Evolutionary conservation across 2,888 invertebrate species (phyloP).

Genomic region (Sinotaia quadrata): DNA sequence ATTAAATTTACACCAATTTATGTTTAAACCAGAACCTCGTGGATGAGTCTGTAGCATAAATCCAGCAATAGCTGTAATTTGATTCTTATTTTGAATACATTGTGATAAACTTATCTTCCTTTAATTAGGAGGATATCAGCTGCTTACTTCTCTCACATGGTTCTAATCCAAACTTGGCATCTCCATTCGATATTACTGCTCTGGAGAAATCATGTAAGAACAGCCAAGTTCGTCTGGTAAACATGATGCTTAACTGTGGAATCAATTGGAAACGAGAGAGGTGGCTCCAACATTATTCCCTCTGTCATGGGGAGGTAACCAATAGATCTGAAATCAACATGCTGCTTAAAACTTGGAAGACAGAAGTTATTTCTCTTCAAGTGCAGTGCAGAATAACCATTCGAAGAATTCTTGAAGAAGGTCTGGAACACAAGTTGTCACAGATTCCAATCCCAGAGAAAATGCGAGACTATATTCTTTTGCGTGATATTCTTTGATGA

Average conservation of each 20-base stretch:
- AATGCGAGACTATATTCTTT: slow-evolving; percentile 23
- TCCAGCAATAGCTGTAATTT: too few species aligned
- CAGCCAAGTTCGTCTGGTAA: slow-evolving; percentile 27
- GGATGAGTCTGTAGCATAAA: too few species aligned
- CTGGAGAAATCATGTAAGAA: slow-evolving; percentile 43
- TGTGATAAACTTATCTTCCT: not conserved
- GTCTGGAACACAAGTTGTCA: slow-evolving; percentile 7
- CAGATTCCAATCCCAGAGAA: slow-evolving; percentile 20
- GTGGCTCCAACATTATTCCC: slow-evolving; percentile 33
- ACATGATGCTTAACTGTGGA: slow-evolving; percentile 43
- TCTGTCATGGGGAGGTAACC: not conserved
- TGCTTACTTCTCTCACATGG: slow-evolving; percentile 45
- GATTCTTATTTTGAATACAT: not conserved
- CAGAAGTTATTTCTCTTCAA: slow-evolving; percentile 11
- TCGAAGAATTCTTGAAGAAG: slow-evolving; percentile 17
- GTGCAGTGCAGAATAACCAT: slow-evolving; percentile 16
- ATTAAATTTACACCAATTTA: too few species aligned
- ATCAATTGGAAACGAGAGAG: slow-evolving; percentile 44
- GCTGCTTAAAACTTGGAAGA: slow-evolving; percentile 12
- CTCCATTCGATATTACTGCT: slow-evolving; percentile 52
- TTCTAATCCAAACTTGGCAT: slow-evolving; percentile 49
- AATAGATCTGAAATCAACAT: slow-evolving; percentile 2
- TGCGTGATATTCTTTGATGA: slow-evolving; percentile 21
- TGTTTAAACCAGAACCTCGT: too few species aligned
- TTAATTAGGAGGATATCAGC: slow-evolving; percentile 33